Conservation (phyloP, 1,140 invertebrate species). For the Rhyzopertha dominica region DNA sequence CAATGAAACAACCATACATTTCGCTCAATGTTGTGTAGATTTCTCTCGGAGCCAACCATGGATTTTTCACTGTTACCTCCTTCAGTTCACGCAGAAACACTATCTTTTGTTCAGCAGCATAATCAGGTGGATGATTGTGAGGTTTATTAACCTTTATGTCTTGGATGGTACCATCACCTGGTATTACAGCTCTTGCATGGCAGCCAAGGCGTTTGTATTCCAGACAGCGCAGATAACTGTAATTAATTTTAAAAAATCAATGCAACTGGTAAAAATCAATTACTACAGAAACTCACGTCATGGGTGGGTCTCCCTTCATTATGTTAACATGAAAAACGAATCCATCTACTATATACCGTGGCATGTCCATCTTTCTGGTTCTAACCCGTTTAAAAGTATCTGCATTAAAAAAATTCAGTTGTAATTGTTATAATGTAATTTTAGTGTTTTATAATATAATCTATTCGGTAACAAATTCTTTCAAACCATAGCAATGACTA, state of each 20-base stretch:
- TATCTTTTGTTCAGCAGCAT: constrained; percentile 38
- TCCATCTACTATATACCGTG: constrained; percentile 39
- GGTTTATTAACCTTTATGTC: constrained; percentile 39
- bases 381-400: background rate
- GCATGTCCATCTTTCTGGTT: constrained; percentile 37
- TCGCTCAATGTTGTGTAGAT: constrained; percentile 31
- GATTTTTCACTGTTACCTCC: constrained; percentile 32
- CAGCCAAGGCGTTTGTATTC: constrained; percentile 39
- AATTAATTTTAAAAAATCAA: constrained; percentile 21
- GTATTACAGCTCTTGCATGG: constrained; percentile 36
- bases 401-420: constrained; percentile 7
- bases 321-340: constrained; percentile 42
- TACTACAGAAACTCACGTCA: constrained; percentile 32
- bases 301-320: constrained; percentile 37
- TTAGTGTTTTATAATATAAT: too few relatives aligned
- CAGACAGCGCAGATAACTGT: constrained; percentile 35
- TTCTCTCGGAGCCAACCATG: constrained; percentile 20
- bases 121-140: constrained; percentile 40
- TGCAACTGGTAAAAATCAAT: background rate
- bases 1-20: constrained; percentile 24
- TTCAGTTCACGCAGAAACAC: constrained; percentile 37
- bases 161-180: constrained; percentile 33
- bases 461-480: too few relatives aligned
- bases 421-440: too few relatives aligned
- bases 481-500: too few relatives aligned